Base-by-base conservation (phyloP, 2,888 invertebrate genomes). In the Drosophila bunnanda region DNA sequence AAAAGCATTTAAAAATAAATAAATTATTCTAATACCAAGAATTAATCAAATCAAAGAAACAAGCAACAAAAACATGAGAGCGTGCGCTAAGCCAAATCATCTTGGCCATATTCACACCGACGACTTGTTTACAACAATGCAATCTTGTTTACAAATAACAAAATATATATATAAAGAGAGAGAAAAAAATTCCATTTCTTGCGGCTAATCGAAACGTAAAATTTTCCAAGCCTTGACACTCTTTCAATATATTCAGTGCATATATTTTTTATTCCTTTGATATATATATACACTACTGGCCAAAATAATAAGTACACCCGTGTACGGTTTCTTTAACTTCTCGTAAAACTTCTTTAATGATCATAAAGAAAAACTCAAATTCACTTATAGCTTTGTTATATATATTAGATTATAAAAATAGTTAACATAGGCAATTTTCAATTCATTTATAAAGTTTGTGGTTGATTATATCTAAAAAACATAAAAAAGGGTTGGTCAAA, bases 191-290 rank as follows among this genome's bases (percentile, higher is more conserved):
- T 56, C 80, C 71, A 68, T 62, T 74, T 59, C 67, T 73, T 76
- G 71, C 68, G 71, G 71, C 71, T 64, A 55, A 71, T 52, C 71
- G 64, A 39, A 62, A 69, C 59, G 60, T 54, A 64, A 76, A 76
- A 80, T 79, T 79, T 79, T 73, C 65, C 82, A 80, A 88, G 82
- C 85, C 88, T 85, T 88, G 85, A 85, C 85, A 85, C 87, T 85
- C 82, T 85, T 85, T 59, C 25, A 44, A 54, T 72, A 44, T 57
- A 53, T 39, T n/a, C 53, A 38, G 28, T 10, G 34, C 53, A 52
- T 22, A 64, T n/a, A 30, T 72, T 62, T 62, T 75, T 62, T 56
- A 58, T 74, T 62, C 41, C 53, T 54, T 62, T 46, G 53, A 58
- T 58, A 58, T 43, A 66, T 56, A 48, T 57, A 58, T 48, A 58